Evolutionary conservation across 2,797 vertebrate species (phyloP).

Genomic region (Aphelocoma californica): DNA sequence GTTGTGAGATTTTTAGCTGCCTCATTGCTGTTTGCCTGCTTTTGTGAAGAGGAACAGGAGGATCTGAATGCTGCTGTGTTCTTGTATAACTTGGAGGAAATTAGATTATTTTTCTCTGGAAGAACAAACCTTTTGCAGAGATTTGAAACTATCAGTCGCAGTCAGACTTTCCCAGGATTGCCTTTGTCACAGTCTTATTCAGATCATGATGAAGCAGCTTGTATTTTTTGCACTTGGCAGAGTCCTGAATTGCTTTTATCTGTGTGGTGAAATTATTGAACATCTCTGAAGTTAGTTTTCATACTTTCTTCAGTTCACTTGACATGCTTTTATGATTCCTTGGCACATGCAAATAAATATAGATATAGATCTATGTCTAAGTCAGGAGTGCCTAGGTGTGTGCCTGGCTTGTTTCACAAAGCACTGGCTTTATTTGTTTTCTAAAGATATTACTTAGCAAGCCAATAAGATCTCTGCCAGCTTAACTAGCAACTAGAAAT

Average conservation of each 20-base stretch:
- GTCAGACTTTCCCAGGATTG: not conserved
- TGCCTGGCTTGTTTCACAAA: not conserved
- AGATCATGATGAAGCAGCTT: not conserved
- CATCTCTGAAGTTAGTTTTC: not conserved
- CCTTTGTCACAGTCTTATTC: not conserved
- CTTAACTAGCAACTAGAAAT: not conserved
- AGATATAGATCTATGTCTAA: not conserved
- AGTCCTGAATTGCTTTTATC: not conserved
- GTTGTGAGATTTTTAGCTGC: not conserved
- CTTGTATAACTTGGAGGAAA: not conserved
- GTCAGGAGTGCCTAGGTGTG: not conserved
- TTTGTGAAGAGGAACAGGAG: not conserved
- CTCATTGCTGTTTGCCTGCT: not conserved
- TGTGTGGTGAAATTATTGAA: not conserved
- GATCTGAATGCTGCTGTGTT: not conserved
- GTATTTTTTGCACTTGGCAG: not conserved
- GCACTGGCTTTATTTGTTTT: not conserved
- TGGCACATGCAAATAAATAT: not conserved
- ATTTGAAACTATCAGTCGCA: not conserved
- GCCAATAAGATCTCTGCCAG: not conserved
- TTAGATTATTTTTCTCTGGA: not conserved
- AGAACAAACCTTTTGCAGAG: not conserved
- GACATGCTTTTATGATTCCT: not conserved
- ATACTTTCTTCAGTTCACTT: not conserved
- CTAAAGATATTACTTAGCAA: not conserved